phyloP scores from a whole-genome alignment of 1,140 invertebrate species.

The Parapsyche elsis region DNA sequence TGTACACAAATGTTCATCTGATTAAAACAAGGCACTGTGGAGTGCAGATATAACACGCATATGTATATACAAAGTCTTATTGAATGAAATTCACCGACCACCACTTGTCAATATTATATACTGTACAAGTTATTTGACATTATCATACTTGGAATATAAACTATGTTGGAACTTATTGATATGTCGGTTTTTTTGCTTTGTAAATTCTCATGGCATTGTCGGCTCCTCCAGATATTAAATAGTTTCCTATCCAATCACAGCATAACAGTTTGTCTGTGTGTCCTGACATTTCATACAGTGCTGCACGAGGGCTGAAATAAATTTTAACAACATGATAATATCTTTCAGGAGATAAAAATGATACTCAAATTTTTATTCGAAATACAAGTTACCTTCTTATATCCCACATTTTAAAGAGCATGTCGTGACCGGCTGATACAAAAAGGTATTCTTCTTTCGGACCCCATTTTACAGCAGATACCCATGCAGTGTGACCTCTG shows the following conservation, averaged over 20 bases:
- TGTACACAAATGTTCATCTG: too few relatives aligned
- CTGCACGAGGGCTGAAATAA: conserved; percentile 84
- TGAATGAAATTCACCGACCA: too few relatives aligned
- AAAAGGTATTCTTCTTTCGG: conserved; percentile 86
- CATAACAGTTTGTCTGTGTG: conserved; percentile 95
- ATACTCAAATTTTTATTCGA: not conserved
- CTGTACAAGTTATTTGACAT: too few relatives aligned
- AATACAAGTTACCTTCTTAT: conserved; percentile 76
- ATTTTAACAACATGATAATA: conserved; percentile 37
- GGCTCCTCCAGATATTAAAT: conserved; percentile 91
- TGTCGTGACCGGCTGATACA: conserved; percentile 93
- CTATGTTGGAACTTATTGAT: too few relatives aligned
- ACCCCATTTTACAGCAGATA: conserved; percentile 91
- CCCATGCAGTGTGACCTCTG: conserved; percentile 84
- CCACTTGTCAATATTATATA: too few relatives aligned
- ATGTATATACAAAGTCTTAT: too few relatives aligned
- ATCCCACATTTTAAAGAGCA: conserved; percentile 95
- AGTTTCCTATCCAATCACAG: conserved; percentile 92
- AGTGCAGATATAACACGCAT: too few relatives aligned
- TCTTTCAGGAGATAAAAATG: not conserved
- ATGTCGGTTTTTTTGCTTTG: conserved; percentile 68
- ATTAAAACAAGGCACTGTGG: too few relatives aligned
- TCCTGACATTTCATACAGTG: conserved; percentile 92
- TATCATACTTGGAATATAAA: too few relatives aligned
- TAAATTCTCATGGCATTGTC: conserved; percentile 96